These are phyloP conservation scores for Calliopsis andreniformis DNA, from an alignment of 1,140 invertebrate genomes.

Conservation along the genomic window DNA sequence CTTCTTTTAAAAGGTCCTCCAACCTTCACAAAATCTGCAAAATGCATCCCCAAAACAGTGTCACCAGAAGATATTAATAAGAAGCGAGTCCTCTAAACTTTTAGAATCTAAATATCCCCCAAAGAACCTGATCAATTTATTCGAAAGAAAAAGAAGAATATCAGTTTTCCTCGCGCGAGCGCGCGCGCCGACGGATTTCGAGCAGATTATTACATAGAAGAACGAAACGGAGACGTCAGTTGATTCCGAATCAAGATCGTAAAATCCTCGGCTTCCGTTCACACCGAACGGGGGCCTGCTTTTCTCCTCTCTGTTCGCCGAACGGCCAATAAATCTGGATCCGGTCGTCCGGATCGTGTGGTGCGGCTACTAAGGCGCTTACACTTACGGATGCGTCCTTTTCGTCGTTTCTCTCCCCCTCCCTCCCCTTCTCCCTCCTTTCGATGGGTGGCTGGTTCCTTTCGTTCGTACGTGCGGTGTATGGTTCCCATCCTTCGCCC, in stretches of 20 bases:
- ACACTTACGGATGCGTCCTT: constrained; percentile 68
- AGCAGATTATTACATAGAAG: constrained; percentile 58
- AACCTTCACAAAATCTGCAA: no score
- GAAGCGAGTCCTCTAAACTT: no score
- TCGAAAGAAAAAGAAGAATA: not conserved
- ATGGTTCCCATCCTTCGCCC: constrained; percentile 75
- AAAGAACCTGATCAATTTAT: not conserved
- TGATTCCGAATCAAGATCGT: constrained; percentile 65
- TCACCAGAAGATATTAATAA: no score
- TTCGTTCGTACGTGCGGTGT: constrained; percentile 45
- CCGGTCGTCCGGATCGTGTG: constrained; percentile 68
- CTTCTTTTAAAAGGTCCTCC: no score
- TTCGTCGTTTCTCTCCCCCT: constrained; percentile 43
- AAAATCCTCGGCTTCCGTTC: constrained; percentile 78
- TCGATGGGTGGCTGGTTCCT: constrained; percentile 51
- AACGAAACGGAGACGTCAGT: constrained; percentile 46
- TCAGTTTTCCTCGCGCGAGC: constrained; percentile 5
- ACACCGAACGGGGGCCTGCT: constrained; percentile 65
- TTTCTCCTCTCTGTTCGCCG: constrained; percentile 45
- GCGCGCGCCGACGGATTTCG: constrained; percentile 48
- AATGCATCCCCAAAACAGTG: no score
- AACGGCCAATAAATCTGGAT: constrained; percentile 80
- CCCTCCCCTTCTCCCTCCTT: constrained; percentile 38
- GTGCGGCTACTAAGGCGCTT: constrained; percentile 80
- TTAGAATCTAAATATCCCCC: no score